A percentile compares a stretch with the other conserved stretches of the same genome.
Evolutionary conservation across 2,888 invertebrate species (phyloP).

Genomic region (Machimus rusticus): DNA sequence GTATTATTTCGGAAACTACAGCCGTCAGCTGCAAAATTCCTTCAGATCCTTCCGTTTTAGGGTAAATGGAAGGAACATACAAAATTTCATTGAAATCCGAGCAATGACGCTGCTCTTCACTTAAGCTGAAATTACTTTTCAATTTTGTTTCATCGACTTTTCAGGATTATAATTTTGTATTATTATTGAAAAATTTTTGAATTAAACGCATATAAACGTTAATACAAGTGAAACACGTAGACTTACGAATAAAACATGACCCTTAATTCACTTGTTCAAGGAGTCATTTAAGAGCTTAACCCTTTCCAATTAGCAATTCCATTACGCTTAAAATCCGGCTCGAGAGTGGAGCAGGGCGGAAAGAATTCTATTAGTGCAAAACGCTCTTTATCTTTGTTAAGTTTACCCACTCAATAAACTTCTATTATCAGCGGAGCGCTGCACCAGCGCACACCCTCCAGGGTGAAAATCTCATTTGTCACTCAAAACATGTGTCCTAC

Average conservation of each 20-base stretch:
- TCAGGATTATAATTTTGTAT: too few species aligned
- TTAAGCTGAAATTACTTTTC: too few species aligned
- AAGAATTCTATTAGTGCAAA: background rate
- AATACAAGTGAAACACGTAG: background rate
- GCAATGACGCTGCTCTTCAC: too few species aligned
- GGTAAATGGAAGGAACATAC: too few species aligned
- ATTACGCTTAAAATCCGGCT: background rate
- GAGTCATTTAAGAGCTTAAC: background rate
- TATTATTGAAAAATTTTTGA: background rate
- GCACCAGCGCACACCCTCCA: background rate
- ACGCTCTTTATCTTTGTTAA: background rate
- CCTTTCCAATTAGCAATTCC: background rate
- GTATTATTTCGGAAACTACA: too few species aligned
- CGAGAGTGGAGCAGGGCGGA: background rate
- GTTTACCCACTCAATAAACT: slow-evolving; percentile 14
- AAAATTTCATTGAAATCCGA: too few species aligned
- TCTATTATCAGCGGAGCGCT: background rate
- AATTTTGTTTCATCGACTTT: too few species aligned
- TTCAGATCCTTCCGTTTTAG: too few species aligned
- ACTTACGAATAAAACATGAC: background rate
- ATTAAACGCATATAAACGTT: background rate
- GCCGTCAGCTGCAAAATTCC: too few species aligned
- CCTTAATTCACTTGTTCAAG: background rate
- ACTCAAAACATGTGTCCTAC: slow-evolving; percentile 9
- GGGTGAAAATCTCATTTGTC: slow-evolving; percentile 28